Percentiles rank a stretch among this genome's conserved stretches.
Conservation (phyloP, 2,797 vertebrate genomes). For the Steatocranus sp. region DNA sequence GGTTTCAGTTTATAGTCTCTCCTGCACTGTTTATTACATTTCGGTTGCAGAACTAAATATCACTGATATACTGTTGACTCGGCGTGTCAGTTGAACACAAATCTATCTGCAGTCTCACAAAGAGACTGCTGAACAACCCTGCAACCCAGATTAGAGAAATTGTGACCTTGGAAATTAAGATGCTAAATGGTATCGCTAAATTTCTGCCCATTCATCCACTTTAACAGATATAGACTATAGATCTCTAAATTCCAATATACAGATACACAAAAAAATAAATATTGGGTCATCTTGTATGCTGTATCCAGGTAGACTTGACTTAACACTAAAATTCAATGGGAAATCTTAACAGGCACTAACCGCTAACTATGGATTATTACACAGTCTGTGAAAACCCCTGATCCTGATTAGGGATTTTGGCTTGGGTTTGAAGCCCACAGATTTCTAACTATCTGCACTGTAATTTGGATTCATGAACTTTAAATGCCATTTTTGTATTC, state of each 20-base stretch:
- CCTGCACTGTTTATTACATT: neutral
- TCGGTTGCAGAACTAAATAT: neutral
- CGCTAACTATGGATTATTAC: neutral
- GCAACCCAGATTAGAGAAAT: neutral
- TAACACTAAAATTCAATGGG: neutral
- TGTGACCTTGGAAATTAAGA: neutral
- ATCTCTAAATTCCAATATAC: neutral
- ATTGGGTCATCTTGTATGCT: neutral
- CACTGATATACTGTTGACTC: neutral
- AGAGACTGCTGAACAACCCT: neutral
- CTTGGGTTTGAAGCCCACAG: neutral
- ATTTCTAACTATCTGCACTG: neutral
- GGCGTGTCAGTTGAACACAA: neutral
- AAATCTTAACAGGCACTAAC: neutral
- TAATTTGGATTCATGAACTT: neutral
- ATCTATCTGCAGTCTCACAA: neutral
- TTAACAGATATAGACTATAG: neutral
- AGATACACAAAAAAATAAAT: neutral
- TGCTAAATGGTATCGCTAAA: neutral
- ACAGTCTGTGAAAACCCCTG: neutral
- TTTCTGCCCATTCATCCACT: neutral
- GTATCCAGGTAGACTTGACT: neutral
- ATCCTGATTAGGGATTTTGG: neutral
- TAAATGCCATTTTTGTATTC: neutral
- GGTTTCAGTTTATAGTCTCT: neutral